A percentile compares a stretch with the other conserved stretches of the same genome.
Conservation (phyloP, 2,113 vertebrate genomes). For the Brevimyrus niger region DNA sequence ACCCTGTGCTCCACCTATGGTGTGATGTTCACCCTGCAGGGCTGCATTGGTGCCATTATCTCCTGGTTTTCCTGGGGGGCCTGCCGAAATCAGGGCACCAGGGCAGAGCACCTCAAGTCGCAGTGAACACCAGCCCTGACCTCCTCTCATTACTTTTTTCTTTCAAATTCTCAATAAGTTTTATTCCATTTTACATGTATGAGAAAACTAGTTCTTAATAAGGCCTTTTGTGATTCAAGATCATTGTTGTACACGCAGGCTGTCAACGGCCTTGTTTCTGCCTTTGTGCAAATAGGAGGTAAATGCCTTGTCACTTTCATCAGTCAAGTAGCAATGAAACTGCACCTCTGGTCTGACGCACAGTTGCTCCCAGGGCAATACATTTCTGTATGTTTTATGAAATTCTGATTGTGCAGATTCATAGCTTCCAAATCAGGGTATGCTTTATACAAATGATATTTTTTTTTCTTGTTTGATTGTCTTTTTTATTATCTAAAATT, state of each 20-base stretch:
- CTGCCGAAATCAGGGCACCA: slow-evolving; percentile 42
- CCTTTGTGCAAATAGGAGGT: not conserved
- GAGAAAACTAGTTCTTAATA: not conserved
- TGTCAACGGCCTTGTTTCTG: not conserved
- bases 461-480: not conserved
- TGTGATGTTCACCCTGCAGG: slow-evolving; percentile 60
- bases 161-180: not conserved
- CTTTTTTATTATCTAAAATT: not conserved
- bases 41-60: slow-evolving; percentile 60
- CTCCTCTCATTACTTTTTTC: not conserved
- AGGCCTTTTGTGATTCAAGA: not conserved
- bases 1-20: slow-evolving; percentile 55
- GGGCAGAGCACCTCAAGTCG: slow-evolving; percentile 41
- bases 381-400: not conserved
- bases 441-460: slow-evolving; percentile 2
- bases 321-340: not conserved
- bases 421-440: slow-evolving; percentile 11
- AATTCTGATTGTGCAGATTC: not conserved
- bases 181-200: not conserved
- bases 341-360: not conserved
- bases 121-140: slow-evolving; percentile 6
- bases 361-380: not conserved
- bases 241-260: not conserved
- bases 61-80: slow-evolving; percentile 55
- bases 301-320: not conserved